A percentile compares a stretch with the other conserved stretches of the same genome.
These are phyloP conservation scores for Prorops nasuta DNA, from an alignment of 1,140 invertebrate genomes.

Conservation along the genomic window DNA sequence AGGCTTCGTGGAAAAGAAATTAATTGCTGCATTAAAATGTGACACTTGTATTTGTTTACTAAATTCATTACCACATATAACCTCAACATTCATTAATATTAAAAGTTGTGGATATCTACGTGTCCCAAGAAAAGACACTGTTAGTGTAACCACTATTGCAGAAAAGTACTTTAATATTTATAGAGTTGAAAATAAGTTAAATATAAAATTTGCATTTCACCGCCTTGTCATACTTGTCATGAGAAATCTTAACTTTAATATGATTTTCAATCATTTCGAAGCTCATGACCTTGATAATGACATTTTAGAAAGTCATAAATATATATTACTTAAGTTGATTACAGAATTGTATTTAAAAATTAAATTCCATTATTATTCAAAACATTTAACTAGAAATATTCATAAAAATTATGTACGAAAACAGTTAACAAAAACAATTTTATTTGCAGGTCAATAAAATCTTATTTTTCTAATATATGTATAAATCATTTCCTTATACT, in stretches of 20 bases:
- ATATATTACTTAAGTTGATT: neutral
- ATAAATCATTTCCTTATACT: too few species aligned
- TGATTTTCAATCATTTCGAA: neutral
- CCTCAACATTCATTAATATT: neutral
- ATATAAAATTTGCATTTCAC: neutral
- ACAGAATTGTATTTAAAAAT: neutral
- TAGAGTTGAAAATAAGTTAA: neutral
- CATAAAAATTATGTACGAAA: too few species aligned
- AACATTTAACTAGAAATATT: too few species aligned
- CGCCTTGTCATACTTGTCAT: too few species aligned
- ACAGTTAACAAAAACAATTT: too few species aligned
- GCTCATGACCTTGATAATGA: neutral
- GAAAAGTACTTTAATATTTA: neutral
- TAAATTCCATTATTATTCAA: neutral
- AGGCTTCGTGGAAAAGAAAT: neutral
- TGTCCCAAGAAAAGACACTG: neutral
- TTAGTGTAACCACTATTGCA: neutral
- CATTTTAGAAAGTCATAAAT: neutral
- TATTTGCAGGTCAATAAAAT: too few species aligned
- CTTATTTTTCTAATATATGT: too few species aligned
- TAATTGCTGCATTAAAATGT: neutral
- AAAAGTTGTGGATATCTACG: neutral
- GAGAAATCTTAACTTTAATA: too few species aligned
- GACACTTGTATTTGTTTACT: neutral
- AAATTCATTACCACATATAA: neutral